These are phyloP conservation scores for Anthopleura sola DNA, from an alignment of 64 coral and sea anemone species.

Conservation along the genomic window DNA sequence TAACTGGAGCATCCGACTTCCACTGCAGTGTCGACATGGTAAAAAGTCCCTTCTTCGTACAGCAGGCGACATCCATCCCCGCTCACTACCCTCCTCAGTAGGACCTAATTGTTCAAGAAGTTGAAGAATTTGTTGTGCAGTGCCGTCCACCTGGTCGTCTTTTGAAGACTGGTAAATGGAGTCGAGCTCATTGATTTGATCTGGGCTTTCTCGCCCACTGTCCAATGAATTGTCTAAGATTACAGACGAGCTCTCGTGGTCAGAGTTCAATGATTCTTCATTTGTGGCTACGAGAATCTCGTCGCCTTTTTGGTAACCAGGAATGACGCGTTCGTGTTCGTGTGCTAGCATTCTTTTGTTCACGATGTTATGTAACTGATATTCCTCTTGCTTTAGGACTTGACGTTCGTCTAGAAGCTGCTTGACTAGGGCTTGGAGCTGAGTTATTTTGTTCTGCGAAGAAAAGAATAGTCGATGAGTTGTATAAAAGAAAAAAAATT, in stretches of 20 bases:
- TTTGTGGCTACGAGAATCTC: slow-evolving; percentile 33
- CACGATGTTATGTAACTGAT: slow-evolving; percentile 65
- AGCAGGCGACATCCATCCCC: slow-evolving; percentile 41
- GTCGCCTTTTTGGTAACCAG: slow-evolving; percentile 44
- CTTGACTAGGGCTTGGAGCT: slow-evolving; percentile 67
- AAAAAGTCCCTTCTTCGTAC: slow-evolving; percentile 59
- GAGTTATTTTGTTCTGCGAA: slow-evolving; percentile 54
- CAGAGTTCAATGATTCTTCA: neutral
- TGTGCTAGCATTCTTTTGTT: slow-evolving; percentile 78
- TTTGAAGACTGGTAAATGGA: neutral
- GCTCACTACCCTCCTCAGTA: slow-evolving; percentile 31
- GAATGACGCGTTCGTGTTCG: slow-evolving; percentile 57
- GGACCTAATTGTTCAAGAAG: slow-evolving; percentile 75
- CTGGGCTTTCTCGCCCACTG: slow-evolving; percentile 17
- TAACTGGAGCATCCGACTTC: slow-evolving; percentile 13
- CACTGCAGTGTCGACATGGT: slow-evolving; percentile 61
- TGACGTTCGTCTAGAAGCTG: slow-evolving; percentile 70
- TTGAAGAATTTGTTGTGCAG: slow-evolving; percentile 78
- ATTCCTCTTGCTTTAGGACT: slow-evolving; percentile 48
- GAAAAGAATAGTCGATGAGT: neutral
- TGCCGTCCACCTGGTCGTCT: slow-evolving; percentile 57
- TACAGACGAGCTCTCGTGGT: neutral
- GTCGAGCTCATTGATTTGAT: neutral
- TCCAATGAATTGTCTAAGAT: slow-evolving; percentile 25
- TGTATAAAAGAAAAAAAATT: no score